phyloP scores from a whole-genome alignment of 2,888 invertebrate genomes.

The Agrypnus murinus region DNA sequence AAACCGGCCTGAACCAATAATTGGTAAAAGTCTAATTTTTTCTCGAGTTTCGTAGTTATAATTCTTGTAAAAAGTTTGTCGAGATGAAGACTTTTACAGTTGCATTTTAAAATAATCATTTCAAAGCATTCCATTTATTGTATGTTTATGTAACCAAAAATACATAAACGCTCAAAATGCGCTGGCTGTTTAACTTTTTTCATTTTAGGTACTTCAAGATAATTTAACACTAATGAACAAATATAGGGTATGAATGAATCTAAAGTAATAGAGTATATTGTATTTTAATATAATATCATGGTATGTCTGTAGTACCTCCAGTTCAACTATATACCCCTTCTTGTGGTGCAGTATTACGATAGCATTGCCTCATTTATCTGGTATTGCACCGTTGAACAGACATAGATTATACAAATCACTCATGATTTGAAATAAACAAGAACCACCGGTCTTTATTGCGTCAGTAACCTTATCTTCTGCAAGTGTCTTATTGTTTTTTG shows the following conservation, averaged over 20 bases:
- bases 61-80: slow-evolving; percentile 38
- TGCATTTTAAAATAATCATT: too few relatives aligned
- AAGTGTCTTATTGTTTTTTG: slow-evolving; percentile 11
- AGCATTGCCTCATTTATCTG: slow-evolving; percentile 12
- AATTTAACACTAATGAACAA: too few relatives aligned
- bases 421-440: background rate
- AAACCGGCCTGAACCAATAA: background rate
- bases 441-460: slow-evolving; percentile 3
- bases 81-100: slow-evolving; percentile 34
- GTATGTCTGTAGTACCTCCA: slow-evolving; percentile 24
- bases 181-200: too few relatives aligned
- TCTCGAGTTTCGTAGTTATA: slow-evolving; percentile 18
- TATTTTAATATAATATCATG: too few relatives aligned
- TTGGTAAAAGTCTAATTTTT: slow-evolving; percentile 3
- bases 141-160: too few relatives aligned
- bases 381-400: background rate
- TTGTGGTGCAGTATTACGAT: background rate
- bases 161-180: too few relatives aligned
- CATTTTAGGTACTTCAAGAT: too few relatives aligned
- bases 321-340: slow-evolving; percentile 26
- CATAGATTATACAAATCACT: background rate
- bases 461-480: slow-evolving; percentile 7
- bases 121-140: too few relatives aligned
- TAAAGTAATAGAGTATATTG: too few relatives aligned
- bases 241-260: too few relatives aligned